A percentile compares a stretch with the other conserved stretches of the same genome.
phyloP scores from a whole-genome alignment of 1,140 invertebrate species.

The Zophobas morio region DNA sequence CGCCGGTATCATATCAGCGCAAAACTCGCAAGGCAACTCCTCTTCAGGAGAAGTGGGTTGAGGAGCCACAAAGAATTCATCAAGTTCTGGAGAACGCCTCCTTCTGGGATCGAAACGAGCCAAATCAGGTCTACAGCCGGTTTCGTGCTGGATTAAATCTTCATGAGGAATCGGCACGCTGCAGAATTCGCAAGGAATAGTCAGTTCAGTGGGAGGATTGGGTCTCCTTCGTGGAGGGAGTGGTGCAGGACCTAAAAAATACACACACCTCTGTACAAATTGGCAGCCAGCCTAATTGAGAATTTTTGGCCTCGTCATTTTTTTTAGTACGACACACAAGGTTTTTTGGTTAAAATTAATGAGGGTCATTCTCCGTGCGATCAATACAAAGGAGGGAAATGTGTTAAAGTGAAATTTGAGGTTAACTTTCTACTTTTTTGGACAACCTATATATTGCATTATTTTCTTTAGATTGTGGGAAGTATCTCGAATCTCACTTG shows the following conservation, averaged over 20 bases:
- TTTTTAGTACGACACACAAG: slow-evolving; percentile 21
- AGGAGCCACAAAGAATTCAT: slow-evolving; percentile 59
- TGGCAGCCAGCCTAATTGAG: slow-evolving; percentile 20
- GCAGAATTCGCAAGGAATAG: slow-evolving; percentile 65
- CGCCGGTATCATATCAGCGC: slow-evolving; percentile 66
- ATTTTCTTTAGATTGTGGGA: too few species aligned
- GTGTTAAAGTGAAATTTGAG: too few species aligned
- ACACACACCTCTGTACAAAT: neutral
- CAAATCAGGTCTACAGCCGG: slow-evolving; percentile 62
- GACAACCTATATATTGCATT: too few species aligned
- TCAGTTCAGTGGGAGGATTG: slow-evolving; percentile 65
- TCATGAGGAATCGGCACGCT: slow-evolving; percentile 63
- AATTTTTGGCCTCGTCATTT: slow-evolving; percentile 14
- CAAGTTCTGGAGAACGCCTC: slow-evolving; percentile 45
- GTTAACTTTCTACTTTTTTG: too few species aligned
- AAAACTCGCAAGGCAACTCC: slow-evolving; percentile 68
- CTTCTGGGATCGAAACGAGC: slow-evolving; percentile 59
- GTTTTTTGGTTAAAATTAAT: slow-evolving; percentile 12
- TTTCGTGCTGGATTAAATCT: slow-evolving; percentile 64
- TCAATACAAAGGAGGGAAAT: neutral
- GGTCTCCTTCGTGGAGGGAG: slow-evolving; percentile 59
- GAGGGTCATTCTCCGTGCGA: neutral
- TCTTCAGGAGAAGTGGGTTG: slow-evolving; percentile 60
- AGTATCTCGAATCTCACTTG: too few species aligned
- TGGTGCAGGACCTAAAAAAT: slow-evolving; percentile 56